phyloP scores from a whole-genome alignment of 2,113 vertebrate species.

The Apus apus region DNA sequence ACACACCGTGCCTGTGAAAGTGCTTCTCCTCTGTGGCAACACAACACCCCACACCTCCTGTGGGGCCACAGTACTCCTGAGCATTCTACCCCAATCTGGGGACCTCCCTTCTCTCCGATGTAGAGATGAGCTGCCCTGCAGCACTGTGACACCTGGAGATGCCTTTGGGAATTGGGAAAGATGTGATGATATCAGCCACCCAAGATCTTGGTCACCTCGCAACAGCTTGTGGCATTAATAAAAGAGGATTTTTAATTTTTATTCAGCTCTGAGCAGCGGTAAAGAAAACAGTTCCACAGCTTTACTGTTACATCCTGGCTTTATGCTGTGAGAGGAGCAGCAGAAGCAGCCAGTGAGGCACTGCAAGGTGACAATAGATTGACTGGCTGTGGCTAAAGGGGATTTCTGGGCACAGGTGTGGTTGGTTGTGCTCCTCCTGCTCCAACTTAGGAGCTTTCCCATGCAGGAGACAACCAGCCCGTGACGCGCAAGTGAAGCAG shows the following conservation, averaged over 20 bases:
- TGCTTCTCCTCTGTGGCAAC: neutral
- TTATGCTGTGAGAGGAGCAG: neutral
- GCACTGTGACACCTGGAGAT: neutral
- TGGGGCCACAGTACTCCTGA: accelerated
- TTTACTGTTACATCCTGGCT: neutral
- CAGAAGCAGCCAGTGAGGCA: neutral
- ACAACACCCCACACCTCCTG: neutral
- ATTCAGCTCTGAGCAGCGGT: neutral
- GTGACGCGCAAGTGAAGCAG: neutral
- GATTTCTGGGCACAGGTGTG: neutral
- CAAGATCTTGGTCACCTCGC: neutral
- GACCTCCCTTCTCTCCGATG: accelerated
- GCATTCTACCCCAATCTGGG: neutral
- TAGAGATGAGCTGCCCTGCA: accelerated
- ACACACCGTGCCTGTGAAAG: neutral
- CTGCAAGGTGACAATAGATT: accelerated
- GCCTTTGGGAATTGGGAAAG: neutral
- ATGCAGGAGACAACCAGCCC: neutral
- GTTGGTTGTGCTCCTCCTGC: neutral
- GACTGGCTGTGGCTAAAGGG: neutral
- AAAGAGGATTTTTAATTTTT: neutral
- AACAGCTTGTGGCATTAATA: neutral
- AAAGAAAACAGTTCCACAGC: neutral
- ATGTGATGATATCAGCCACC: neutral
- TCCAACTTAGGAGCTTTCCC: neutral